Conservation (phyloP, 2,113 vertebrate genomes). For the Malurus cyaneus region DNA sequence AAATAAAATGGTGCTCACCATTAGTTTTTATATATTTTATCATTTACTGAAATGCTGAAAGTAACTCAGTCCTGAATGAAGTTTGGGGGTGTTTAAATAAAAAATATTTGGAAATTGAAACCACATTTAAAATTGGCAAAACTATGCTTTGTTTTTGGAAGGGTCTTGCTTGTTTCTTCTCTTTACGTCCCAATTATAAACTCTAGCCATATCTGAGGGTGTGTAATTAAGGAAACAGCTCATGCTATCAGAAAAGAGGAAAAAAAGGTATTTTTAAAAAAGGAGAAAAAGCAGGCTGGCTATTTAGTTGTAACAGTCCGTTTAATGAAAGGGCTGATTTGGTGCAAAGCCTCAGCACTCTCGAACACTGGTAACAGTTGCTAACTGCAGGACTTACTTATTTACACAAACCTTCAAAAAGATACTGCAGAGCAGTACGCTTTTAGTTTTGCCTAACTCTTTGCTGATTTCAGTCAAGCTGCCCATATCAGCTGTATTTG, state of each 20-base stretch:
- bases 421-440: background rate
- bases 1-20: slow-evolving; percentile 72
- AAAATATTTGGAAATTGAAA: slow-evolving; percentile 82
- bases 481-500: background rate
- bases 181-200: slow-evolving; percentile 99
- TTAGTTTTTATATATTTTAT: slow-evolving; percentile 56
- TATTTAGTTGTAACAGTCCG: background rate
- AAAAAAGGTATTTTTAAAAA: background rate
- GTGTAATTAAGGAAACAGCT: slow-evolving; percentile 76
- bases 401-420: background rate
- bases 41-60: slow-evolving; percentile 56
- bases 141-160: slow-evolving; percentile 87
- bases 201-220: slow-evolving; percentile 94
- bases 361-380: background rate
- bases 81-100: slow-evolving; percentile 81
- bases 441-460: background rate
- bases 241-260: background rate
- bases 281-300: background rate
- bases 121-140: slow-evolving; percentile 71
- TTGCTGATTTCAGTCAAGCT: background rate
- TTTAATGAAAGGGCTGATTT: background rate
- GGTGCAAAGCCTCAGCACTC: background rate
- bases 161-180: slow-evolving; percentile 94
- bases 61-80: slow-evolving; percentile 67
- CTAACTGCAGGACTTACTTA: background rate